These are phyloP conservation scores for Drosophila orosa DNA, from an alignment of 1,140 invertebrate genomes.

Conservation along the genomic window DNA sequence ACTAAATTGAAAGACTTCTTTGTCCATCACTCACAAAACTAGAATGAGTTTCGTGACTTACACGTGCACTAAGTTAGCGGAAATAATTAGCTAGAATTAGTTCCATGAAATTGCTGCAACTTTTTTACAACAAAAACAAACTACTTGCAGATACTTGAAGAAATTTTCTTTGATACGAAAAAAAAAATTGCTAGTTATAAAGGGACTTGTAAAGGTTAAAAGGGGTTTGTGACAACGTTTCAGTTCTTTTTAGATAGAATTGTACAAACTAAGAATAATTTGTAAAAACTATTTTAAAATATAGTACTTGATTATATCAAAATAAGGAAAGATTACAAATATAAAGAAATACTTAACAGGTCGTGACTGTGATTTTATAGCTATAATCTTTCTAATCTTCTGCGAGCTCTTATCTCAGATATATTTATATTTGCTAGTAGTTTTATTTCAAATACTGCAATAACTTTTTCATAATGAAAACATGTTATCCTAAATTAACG, in stretches of 20 bases:
- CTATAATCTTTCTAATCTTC: slow-evolving; percentile 1
- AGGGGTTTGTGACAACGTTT: too few relatives aligned
- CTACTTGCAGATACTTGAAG: not conserved
- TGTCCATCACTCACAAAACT: not conserved
- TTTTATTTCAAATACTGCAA: not conserved
- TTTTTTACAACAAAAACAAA: not conserved
- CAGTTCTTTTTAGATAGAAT: not conserved
- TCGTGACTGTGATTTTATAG: not conserved
- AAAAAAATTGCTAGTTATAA: not conserved
- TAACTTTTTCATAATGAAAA: not conserved
- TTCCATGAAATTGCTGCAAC: not conserved
- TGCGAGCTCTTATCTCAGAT: slow-evolving; percentile 5
- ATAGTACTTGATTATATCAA: not conserved
- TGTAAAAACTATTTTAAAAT: too few relatives aligned
- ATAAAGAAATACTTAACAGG: not conserved
- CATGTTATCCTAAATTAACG: not conserved
- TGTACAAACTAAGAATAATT: too few relatives aligned
- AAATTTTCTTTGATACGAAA: not conserved
- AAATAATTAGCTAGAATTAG: not conserved
- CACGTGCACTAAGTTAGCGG: not conserved
- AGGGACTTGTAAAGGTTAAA: not conserved
- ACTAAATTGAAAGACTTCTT: slow-evolving; percentile 24
- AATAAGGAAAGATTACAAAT: not conserved
- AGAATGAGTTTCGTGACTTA: slow-evolving; percentile 1
- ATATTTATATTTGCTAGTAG: not conserved